A percentile compares a stretch with the other conserved stretches of the same genome.
phyloP scores from a whole-genome alignment of 2,797 vertebrate genomes.

The Buceros bicornis region DNA sequence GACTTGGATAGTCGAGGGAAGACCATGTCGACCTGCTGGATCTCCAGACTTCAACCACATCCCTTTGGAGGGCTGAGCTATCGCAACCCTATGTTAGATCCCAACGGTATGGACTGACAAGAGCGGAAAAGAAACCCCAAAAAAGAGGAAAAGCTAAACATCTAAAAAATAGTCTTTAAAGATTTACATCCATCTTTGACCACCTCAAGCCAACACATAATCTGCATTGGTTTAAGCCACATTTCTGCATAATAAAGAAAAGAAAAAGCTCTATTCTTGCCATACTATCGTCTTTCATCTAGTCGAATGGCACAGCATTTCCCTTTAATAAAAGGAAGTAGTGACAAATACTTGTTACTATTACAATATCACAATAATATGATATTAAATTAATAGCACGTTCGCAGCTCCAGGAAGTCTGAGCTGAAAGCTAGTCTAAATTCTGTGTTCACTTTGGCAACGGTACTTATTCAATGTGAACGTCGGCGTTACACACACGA shows the following conservation, averaged over 20 bases:
- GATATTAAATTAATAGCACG: slow-evolving; percentile 78
- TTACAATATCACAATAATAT: slow-evolving; percentile 75
- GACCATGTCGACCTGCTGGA: not conserved
- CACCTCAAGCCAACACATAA: slow-evolving; percentile 34
- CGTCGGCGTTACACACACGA: slow-evolving; percentile 13
- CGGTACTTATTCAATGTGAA: slow-evolving; percentile 74
- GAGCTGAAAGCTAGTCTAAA: slow-evolving; percentile 70
- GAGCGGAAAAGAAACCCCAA: slow-evolving; percentile 41
- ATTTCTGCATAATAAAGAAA: slow-evolving; percentile 37
- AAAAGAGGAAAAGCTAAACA: slow-evolving; percentile 47
- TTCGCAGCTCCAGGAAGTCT: slow-evolving; percentile 59
- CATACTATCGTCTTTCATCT: slow-evolving; percentile 35
- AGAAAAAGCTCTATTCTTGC: slow-evolving; percentile 39
- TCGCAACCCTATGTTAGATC: not conserved
- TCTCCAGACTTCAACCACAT: not conserved
- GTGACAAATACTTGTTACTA: slow-evolving; percentile 77
- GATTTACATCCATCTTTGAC: slow-evolving; percentile 59
- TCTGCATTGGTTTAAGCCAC: slow-evolving; percentile 36
- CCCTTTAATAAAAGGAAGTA: slow-evolving; percentile 78
- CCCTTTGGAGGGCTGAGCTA: not conserved
- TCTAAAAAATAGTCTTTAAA: slow-evolving; percentile 63
- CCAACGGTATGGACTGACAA: not conserved
- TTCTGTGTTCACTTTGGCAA: slow-evolving; percentile 81
- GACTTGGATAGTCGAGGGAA: not conserved
- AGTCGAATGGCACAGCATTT: slow-evolving; percentile 74